A percentile compares a stretch with the other conserved stretches of the same genome.
These are phyloP conservation scores for Leptinotarsa lineolata DNA, from an alignment of 1,140 invertebrate species.

Conservation along the genomic window DNA sequence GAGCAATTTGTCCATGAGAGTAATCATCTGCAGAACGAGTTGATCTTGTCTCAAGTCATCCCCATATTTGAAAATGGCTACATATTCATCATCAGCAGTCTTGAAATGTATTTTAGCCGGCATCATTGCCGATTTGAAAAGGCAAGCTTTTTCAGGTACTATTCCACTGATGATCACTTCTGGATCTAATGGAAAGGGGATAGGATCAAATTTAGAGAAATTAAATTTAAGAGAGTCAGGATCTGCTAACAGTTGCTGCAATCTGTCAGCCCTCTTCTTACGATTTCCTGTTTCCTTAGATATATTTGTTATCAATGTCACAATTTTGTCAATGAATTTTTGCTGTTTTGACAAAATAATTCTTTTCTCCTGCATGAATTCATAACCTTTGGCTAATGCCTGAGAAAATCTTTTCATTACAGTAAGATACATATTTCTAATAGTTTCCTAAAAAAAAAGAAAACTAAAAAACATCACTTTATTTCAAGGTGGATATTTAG, in stretches of 20 bases:
- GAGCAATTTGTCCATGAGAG: conserved; percentile 96
- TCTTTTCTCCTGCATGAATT: conserved; percentile 71
- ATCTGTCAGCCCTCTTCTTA: conserved; percentile 87
- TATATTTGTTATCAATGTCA: conserved; percentile 89
- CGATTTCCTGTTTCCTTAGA: conserved; percentile 89
- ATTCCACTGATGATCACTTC: conserved; percentile 89
- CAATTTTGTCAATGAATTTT: conserved; percentile 88
- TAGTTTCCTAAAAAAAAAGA: conserved; percentile 49
- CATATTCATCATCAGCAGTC: conserved; percentile 79
- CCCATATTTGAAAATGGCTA: conserved; percentile 97
- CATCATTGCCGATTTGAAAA: conserved; percentile 98
- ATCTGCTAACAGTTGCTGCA: conserved; percentile 82
- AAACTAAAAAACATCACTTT: conserved; percentile 3
- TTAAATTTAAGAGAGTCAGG: conserved; percentile 79
- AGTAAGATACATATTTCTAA: conserved; percentile 84
- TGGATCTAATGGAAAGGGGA: conserved; percentile 94
- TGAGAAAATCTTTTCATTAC: conserved; percentile 88
- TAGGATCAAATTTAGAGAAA: conserved; percentile 88
- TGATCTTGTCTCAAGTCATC: conserved; percentile 99
- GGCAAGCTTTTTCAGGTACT: conserved; percentile 81
- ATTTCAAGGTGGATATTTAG: no score
- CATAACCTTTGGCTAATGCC: conserved; percentile 66
- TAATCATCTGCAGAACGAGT: conserved; percentile 95
- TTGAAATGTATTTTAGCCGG: conserved; percentile 94
- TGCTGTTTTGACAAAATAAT: conserved; percentile 81